Base-by-base conservation (phyloP, 2,113 vertebrate species). In the Melierax canorus region DNA sequence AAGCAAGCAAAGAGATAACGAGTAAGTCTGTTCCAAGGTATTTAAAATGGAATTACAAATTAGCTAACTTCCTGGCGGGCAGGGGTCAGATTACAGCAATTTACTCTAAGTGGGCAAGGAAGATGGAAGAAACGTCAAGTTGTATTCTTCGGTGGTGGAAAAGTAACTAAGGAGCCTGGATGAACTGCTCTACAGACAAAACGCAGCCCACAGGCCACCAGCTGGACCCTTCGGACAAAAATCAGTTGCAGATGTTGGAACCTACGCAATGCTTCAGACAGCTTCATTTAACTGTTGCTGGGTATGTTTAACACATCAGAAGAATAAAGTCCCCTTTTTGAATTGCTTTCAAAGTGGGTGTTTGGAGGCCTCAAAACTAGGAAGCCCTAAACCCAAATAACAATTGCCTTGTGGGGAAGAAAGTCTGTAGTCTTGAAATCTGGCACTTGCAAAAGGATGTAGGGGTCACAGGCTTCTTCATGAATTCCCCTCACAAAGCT, bases 1-100 rank as follows among this genome's bases (percentile, higher is more conserved):
- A 66, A 85, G 55, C 34, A 90, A 92, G 60, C 0, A 4, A 53
- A 85, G 30, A 2, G 4, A 58, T 58, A 92, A 94, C 77, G 92
- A 91, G 18, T 11, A 36, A 77, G 22, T n/a, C 58, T 64, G 50
- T 87, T 95, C 86, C 15, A 77, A 85, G 46, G 38, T 73, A 53
- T 72, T 94, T 78, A 48, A 81, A 91, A 89, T 5, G 32, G 64
- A 87, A 91, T 88, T 78, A 81, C 51, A 74, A 91, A 95, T 91
- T 79, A 87, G 48, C 19, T 45, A 87, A 26, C 51, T 90, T 68
- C 23, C 48, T 26, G 12, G 38, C n/a, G 63, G 82, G 74, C 45
- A 79, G 53, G n/a, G 21, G 39, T 82, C 73, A 87, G 66, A 75
- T 87, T 94, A 79, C 87, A 87, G 20, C 60, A 75, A 43, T 91